Evolutionary conservation across 2,113 vertebrate species (phyloP), one percentile per base, ranked within the genome.

Genomic region (Romanogobio albipinnatus): DNA sequence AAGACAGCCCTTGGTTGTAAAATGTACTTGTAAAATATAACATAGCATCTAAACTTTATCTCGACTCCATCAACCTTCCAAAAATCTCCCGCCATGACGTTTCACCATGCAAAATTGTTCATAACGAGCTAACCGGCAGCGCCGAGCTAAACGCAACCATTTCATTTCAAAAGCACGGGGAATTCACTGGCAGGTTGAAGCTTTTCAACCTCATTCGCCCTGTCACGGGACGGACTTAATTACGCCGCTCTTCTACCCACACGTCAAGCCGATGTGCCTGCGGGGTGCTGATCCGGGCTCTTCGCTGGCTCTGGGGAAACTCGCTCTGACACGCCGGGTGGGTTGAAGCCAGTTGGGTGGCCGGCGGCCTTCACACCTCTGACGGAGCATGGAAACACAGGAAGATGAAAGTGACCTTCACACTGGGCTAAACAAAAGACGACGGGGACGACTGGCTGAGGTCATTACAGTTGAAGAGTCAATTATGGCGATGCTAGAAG

Each of bases 361-460:
- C 87, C 62, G n/a, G n/a, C 45, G 70, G 86, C 73, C 4, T 58
- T 66, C 45, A 64, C 78, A 84, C 84, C 82, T 84, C 74, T 59
- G 36, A 84, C 17, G 39, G 14, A 61, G n/a, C 51, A 26, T 36
- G 33, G 51, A 26, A 66, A 76, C 24, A 33, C 26, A 13, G 14
- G 47, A 47, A 24, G 14, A 19, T 56, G 70, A 43, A 58, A 80
- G 70, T 74, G 62, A 89, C 82, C 86, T 83, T 86, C 74, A 85
- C n/a, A 56, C 15, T 47, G 9, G n/a, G 29, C 4, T 9, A 26
- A 53, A 19, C 26, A 45, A 33, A 74, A 45, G 61, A 68, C 61
- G 47, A 53, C 11, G 17, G 36, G 81, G 26, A 39, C 14, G 26
- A 29, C 10, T 84, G 43, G 58, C 58, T 76, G 61, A 86, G 51